Evolutionary conservation across 37 sponge, comb jelly and placozoan species (phyloP).

Genomic region (Beroe ovata): DNA sequence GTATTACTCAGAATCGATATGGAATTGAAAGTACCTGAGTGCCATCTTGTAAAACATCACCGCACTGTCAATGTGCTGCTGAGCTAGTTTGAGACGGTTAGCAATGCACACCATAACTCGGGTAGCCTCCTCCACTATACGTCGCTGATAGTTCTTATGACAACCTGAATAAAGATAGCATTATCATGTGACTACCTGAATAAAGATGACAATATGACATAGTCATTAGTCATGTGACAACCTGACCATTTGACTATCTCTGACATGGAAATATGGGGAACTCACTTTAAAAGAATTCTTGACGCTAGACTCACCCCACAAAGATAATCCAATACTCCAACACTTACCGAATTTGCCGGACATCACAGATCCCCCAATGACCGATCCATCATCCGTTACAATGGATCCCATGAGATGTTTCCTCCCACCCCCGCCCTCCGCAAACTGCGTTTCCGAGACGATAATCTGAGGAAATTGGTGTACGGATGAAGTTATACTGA

Average conservation of each 20-base stretch:
- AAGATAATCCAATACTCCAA: no score
- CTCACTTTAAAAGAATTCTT: no score
- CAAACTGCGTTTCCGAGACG: conserved; percentile 51
- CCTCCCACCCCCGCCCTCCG: conserved; percentile 47
- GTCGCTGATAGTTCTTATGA: conserved; percentile 37
- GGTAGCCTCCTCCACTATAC: conserved; percentile 74
- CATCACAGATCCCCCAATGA: conserved; percentile 25
- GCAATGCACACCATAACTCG: conserved; percentile 78
- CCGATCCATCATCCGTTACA: conserved; percentile 27
- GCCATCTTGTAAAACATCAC: conserved; percentile 98
- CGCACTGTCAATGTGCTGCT: conserved; percentile 93
- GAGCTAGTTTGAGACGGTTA: conserved; percentile 81
- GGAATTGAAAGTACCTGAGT: no score
- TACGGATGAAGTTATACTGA: no score
- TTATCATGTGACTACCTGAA: no score
- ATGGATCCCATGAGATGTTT: conserved; percentile 41
- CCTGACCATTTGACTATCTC: no score
- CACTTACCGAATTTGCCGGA: conserved; percentile 57
- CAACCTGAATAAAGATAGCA: conserved; percentile 26
- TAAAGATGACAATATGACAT: no score
- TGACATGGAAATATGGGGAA: no score
- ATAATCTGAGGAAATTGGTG: conserved; percentile 31
- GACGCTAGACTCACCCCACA: no score
- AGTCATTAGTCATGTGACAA: no score
- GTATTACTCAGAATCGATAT: no score